Percentiles rank a stretch among this genome's conserved stretches.
Evolutionary conservation across 2,888 invertebrate genomes (phyloP).

Genomic region (Quadroppia sp.): DNA sequence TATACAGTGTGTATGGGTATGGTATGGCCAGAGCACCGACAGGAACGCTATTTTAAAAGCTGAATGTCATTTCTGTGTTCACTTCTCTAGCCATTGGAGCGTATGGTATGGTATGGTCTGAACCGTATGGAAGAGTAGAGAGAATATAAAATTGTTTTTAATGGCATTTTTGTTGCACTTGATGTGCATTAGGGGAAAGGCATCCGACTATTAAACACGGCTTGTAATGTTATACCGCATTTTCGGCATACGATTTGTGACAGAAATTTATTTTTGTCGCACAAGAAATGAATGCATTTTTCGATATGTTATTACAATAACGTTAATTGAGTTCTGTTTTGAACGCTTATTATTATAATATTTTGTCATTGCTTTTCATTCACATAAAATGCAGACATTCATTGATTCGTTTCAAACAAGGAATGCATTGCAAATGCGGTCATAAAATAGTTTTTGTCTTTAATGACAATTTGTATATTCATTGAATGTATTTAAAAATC

Average conservation of each 20-base stretch:
- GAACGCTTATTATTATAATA: too few relatives aligned
- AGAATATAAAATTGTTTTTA: conserved; percentile 9
- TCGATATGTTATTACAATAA: conserved; percentile 13
- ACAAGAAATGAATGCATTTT: neutral
- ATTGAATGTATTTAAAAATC: too few relatives aligned
- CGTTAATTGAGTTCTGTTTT: too few relatives aligned
- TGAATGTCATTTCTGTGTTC: conserved; percentile 31
- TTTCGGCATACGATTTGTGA: conserved; percentile 22
- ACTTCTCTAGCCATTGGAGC: neutral
- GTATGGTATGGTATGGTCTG: neutral
- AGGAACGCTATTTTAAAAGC: conserved; percentile 21
- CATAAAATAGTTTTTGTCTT: too few relatives aligned
- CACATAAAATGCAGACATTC: too few relatives aligned
- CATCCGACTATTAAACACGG: conserved; percentile 11
- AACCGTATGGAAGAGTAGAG: neutral
- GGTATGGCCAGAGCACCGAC: neutral
- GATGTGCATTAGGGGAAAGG: neutral
- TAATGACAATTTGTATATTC: too few relatives aligned
- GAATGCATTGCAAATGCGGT: too few relatives aligned
- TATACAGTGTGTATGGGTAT: neutral
- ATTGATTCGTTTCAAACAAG: too few relatives aligned
- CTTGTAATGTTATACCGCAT: conserved; percentile 17
- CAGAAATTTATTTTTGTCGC: too few relatives aligned
- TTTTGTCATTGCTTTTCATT: too few relatives aligned
- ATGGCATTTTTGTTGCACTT: conserved; percentile 18